Base-by-base conservation (phyloP, 2,888 invertebrate species). In the Calameuta idolon region DNA sequence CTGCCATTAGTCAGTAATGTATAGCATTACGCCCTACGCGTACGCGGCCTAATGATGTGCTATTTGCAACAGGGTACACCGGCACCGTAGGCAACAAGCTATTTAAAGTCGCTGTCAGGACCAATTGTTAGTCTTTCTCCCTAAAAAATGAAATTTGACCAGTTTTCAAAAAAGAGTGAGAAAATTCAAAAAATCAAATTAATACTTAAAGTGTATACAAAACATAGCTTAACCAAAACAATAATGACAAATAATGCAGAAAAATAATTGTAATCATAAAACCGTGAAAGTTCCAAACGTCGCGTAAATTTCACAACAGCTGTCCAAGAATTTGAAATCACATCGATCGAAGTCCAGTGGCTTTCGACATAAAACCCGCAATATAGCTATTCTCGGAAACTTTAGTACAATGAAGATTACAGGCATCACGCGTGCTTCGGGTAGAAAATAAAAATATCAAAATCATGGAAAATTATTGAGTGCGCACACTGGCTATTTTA, bases 1-100 rank as follows among this genome's bases (percentile, higher is more conserved):
- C 85, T 81, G 83, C 86, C 84, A 88, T 89, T 88, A 88, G 81
- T 83, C 81, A 81, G 80, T 89, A 89, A 89, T 89, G 85, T 87
- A 86, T 89, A 86, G 86, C 86, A 89, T 89, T 88, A 87, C 83
- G 79, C 80, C 79, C 78, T 82, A 82, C 83, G 85, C 84, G 81
- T 84, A 82, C 85, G 81, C 81, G 77, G 82, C 85, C 81, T 88
- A 87, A 88, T 88, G 82, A 83, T 78, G 86, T 81, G 83, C 82
- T 85, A 86, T 88, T 88, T 84, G 85, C 85, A 82, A 82, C 85
- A 77, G 79, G 81, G 81, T 76, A 79, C 79, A 77, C 80, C 81
- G 77, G 79, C 80, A 83, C 79, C 80, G 76, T 80, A 79, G 81
- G 71, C 76, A 76, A 80, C 75, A 73, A 69, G 31, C 33, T 33